Evolutionary conservation across 2,888 invertebrate genomes (phyloP).

Genomic region (Papilio demoleus): DNA sequence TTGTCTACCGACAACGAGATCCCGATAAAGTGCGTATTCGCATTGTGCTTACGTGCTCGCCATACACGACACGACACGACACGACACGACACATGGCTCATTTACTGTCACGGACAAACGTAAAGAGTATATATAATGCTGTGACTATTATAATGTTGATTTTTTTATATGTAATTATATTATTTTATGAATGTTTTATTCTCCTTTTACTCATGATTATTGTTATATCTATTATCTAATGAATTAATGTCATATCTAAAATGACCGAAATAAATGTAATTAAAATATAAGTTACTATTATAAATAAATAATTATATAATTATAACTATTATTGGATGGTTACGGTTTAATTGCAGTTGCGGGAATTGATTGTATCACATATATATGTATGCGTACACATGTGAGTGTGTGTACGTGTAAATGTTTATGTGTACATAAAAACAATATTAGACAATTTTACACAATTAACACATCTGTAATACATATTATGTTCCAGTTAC

Average conservation of each 20-base stretch:
- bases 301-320: constrained; percentile 48
- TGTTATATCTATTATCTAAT: constrained; percentile 63
- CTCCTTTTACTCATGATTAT: constrained; percentile 65
- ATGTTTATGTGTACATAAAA: constrained; percentile 46
- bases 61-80: constrained; percentile 43
- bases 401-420: not conserved
- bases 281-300: constrained; percentile 52
- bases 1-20: not conserved
- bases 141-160: constrained; percentile 74
- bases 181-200: constrained; percentile 70
- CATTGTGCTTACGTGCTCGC: constrained; percentile 49
- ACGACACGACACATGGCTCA: constrained; percentile 46
- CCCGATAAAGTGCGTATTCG: not conserved
- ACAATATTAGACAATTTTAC: constrained; percentile 50
- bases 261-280: constrained; percentile 66
- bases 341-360: constrained; percentile 62
- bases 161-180: constrained; percentile 67
- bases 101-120: constrained; percentile 56
- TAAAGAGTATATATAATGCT: constrained; percentile 63
- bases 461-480: constrained; percentile 49
- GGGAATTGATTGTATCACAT: constrained; percentile 73
- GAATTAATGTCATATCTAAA: constrained; percentile 71
- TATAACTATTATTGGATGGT: constrained; percentile 47
- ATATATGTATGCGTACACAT: constrained; percentile 21
- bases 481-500: constrained; percentile 40